Evolutionary conservation across 2,888 invertebrate species (phyloP), one percentile per base, ranked within the genome.

Genomic region (Hypercompe scribonia): DNA sequence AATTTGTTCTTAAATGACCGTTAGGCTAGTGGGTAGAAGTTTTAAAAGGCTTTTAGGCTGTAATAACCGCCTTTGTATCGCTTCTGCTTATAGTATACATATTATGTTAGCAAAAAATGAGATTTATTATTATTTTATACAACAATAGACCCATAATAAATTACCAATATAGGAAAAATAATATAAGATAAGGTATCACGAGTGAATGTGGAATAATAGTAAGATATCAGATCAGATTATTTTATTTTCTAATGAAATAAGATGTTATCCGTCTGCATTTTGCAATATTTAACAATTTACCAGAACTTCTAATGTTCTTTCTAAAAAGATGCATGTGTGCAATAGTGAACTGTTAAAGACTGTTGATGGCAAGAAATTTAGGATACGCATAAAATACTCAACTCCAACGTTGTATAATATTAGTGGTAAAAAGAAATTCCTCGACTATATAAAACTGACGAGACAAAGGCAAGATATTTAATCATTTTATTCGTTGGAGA

Each of bases 391-490:
- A 65, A 67, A 71, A 68, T 61, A 68, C 10, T 67, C 72, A 80
- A 82, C 82, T 63, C 74, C 73, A 75, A 66, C 75, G 72, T 73
- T 74, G 65, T 73, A 77, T 74, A 74, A 76, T 78, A 80, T 78
- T 71, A 76, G 72, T 70, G 67, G 72, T 68, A 67, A 70, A 74
- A 42, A 39, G 74, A 72, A 61, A 79, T 82, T 81, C 84, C 75
- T 74, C 72, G 72, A 66, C 69, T 75, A 50, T 58, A 74, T 82
- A 82, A 84, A 82, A 71, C 66, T 77, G 84, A 69, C 70, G 69
- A 78, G 81, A 82, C 85, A 82, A 84, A 82, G 78, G 83, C 67
- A 76, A 24, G 69, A 68, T 68, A 72, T 84, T 84, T 81, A 80
- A 80, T 82, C 74, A 84, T 76, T 82, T 84, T 76, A 82, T 78